phyloP scores from a whole-genome alignment of 2,797 vertebrate genomes.

The Ciconia nigra region DNA sequence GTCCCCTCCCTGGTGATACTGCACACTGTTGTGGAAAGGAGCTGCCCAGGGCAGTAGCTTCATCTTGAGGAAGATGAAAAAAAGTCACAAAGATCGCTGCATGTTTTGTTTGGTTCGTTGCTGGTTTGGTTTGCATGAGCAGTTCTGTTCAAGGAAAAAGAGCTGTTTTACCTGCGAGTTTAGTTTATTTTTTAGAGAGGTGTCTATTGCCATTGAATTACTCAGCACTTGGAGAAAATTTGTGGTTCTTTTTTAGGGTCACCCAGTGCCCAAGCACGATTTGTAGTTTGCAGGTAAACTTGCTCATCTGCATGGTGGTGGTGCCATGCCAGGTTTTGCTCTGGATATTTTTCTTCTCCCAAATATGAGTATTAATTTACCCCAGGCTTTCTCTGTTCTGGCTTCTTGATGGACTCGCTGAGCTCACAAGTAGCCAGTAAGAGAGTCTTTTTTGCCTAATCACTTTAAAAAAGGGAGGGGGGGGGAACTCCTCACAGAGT shows the following conservation, averaged over 20 bases:
- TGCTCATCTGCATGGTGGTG: neutral
- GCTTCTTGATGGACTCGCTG: neutral
- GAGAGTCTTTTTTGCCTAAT: conserved; percentile 7
- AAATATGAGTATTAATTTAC: neutral
- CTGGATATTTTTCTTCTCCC: neutral
- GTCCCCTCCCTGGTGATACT: neutral
- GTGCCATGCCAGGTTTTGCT: neutral
- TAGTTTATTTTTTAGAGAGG: neutral
- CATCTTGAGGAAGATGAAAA: neutral
- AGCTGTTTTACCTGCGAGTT: neutral
- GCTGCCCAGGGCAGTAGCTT: neutral
- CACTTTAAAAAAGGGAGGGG: neutral
- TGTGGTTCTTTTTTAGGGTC: neutral
- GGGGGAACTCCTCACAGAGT: neutral
- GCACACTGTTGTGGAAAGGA: neutral
- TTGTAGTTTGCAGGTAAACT: neutral
- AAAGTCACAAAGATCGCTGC: neutral
- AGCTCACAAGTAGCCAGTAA: neutral
- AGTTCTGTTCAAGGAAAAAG: neutral
- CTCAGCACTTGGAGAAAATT: neutral
- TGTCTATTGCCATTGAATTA: neutral
- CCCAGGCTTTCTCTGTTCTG: neutral
- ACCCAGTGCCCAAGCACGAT: accelerated
- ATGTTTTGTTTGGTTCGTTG: neutral
- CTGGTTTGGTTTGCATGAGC: neutral